Base-by-base conservation (phyloP, 2,113 vertebrate species). In the Phrynosoma blainvillii region DNA sequence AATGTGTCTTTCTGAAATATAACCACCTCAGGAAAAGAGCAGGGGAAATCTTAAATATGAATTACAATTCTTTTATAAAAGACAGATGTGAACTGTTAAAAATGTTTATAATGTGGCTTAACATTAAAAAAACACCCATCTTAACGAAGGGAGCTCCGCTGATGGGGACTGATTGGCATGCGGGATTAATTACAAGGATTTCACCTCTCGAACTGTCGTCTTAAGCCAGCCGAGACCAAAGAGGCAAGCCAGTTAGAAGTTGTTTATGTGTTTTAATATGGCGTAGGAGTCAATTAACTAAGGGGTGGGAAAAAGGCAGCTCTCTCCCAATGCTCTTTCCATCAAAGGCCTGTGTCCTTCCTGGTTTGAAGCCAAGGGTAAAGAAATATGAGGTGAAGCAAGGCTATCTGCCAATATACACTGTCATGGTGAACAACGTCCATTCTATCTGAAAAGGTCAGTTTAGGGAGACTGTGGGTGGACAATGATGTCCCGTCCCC, bases 131-230 rank as follows among this genome's bases (percentile, higher is more conserved):
- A 1, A 5, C 76, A 93, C 87, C 89, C 90, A 92, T 71, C 68
- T 93, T 94, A 93, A 93, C 71, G 84, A 93, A 95, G 86, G 85
- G 7, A 74, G 54, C 80, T 88, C 87, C 70, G 56, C 91, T 82
- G 90, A 89, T 84, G 82, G 71, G 83, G 88, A 89, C 92, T 94
- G 94, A 94, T 93, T 93, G 93, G 88, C 92, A 92, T 89, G 88
- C 65, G 84, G 84, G 92, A 95, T 94, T 95, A 95, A 96, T 96
- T 95, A 93, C 90, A 88, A 89, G 82, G 68, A 74, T 90, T 93
- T 94, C 92, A 93, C 90, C 91, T 90, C 91, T 84, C 85, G 85
- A 93, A 92, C 79, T 83, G 89, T 88, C 52, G 56, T 87, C 94
- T 83, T 88, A 95, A 94, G 92, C 85, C 85, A 11, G 62, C 36